Base-by-base conservation (phyloP, 2,113 vertebrate genomes). In the human (Homo sapiens) region DNA sequence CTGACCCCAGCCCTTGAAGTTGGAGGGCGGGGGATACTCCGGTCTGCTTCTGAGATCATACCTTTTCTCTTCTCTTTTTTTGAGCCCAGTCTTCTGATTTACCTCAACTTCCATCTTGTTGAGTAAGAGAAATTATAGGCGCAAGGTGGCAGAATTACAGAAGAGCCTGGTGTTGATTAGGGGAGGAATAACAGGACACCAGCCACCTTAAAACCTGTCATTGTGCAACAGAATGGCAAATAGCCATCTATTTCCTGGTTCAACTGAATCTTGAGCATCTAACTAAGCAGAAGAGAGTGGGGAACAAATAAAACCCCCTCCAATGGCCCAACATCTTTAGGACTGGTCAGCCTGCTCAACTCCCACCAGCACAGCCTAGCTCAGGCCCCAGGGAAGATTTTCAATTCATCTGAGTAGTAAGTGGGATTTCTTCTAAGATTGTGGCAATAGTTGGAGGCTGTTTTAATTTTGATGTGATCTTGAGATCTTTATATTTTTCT, bases 381-480 rank as follows among this genome's bases (percentile, higher is more conserved):
- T 94, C 14, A 89, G 61, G 17, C 38, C 11, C 38, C 45, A 38
- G 17, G 9, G 35, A 55, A 68, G n/a, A 68, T 68, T 84, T 96
- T 96, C 25, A 50, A 8, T 72, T 38, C 52, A 61, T 90, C 80
- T 95, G 59, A 79, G 16, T 83, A 82, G n/a, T 27, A 79, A 87
- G 8, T 52, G 35, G 22, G 52, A 43, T 86, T 61, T 89, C 20
- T 40, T 80, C 70, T 57, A 75, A 57, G 16, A 57, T 14, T 73
- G n/a, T 32, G 43, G 38, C 11, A 22, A 6, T 32, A 73, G 23
- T 75, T 27, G 40, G 40, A 79, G 32, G 30, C 76, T 27, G 13
- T 87, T 82, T 94, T 43, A 68, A 73, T 93, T 92, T 96, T 66
- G 57, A 89, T 94, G 18, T 38, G 25, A 25, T 76, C 27, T 64